phyloP scores from a whole-genome alignment of 2,888 invertebrate species.

The Patella ulyssiponensis region DNA sequence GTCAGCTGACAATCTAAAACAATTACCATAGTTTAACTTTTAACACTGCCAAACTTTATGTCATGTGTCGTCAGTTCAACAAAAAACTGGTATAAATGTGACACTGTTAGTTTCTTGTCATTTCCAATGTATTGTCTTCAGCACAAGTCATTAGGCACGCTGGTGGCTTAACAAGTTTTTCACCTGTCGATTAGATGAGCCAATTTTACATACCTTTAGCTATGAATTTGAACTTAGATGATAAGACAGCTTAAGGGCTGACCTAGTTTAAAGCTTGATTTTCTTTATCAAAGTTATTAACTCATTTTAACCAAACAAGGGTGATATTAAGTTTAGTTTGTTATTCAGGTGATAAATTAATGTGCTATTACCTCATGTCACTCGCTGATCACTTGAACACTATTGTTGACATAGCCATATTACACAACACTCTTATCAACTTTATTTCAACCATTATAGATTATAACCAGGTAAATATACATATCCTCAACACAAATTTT shows the following conservation, averaged over 20 bases:
- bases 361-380: conserved; percentile 8
- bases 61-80: neutral
- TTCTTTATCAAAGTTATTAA: conserved; percentile 13
- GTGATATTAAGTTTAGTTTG: neutral
- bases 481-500: too few relatives aligned
- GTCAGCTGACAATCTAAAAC: neutral
- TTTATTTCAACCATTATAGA: too few relatives aligned
- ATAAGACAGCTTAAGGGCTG: conserved; percentile 12
- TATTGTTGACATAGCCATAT: conserved; percentile 10
- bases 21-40: neutral
- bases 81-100: neutral
- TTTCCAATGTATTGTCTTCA: conserved; percentile 6
- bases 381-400: conserved; percentile 8
- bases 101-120: conserved; percentile 1
- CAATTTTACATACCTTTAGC: conserved; percentile 12
- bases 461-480: too few relatives aligned
- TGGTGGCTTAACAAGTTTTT: conserved; percentile 8
- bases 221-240: neutral
- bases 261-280: conserved; percentile 9
- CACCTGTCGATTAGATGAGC: conserved; percentile 10
- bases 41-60: neutral
- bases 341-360: conserved; percentile 10
- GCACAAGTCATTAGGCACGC: conserved; percentile 3
- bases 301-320: conserved; percentile 11
- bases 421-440: neutral